These are phyloP conservation scores for Glossophaga mutica DNA, from an alignment of 2,797 vertebrate genomes.

Conservation along the genomic window DNA sequence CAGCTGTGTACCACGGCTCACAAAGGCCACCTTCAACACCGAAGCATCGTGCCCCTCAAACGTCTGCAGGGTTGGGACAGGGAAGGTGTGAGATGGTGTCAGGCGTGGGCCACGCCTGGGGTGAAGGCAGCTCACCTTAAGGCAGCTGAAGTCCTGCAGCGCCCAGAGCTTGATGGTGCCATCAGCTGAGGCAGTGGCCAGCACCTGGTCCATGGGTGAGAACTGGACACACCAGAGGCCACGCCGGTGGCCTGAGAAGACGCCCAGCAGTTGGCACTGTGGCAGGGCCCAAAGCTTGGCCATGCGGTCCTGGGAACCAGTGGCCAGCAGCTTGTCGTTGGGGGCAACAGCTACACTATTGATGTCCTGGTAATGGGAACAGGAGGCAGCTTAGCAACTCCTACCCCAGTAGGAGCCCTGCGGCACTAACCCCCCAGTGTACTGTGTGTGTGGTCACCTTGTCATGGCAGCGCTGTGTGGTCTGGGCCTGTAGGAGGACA, in stretches of 20 bases:
- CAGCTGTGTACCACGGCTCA: constrained; percentile 93
- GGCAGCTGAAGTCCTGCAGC: constrained; percentile 94
- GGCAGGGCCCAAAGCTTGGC: constrained; percentile 93
- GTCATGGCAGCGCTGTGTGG: constrained; percentile 91
- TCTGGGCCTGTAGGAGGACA: constrained; percentile 80
- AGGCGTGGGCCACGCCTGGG: neutral
- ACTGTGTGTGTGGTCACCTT: constrained; percentile 81
- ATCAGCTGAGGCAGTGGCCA: constrained; percentile 94
- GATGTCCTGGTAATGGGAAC: constrained; percentile 85
- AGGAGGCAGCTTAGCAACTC: neutral
- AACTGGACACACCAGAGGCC: constrained; percentile 96
- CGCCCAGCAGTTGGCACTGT: constrained; percentile 85
- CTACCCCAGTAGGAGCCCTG: neutral
- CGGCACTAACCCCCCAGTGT: neutral
- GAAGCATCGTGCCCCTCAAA: constrained; percentile 98
- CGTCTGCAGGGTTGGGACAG: constrained; percentile 82
- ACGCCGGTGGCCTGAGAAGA: constrained; percentile 92
- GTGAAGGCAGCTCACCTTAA: constrained; percentile 86
- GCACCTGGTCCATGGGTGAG: constrained; percentile 93
- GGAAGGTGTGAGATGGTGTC: neutral
- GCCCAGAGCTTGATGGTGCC: constrained; percentile 93
- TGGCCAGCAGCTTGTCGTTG: constrained; percentile 95
- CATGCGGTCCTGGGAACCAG: constrained; percentile 94
- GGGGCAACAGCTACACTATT: constrained; percentile 94
- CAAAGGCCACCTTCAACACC: constrained; percentile 93